These are phyloP conservation scores for Globicephala melas DNA, from an alignment of 2,113 vertebrate species.

Conservation along the genomic window DNA sequence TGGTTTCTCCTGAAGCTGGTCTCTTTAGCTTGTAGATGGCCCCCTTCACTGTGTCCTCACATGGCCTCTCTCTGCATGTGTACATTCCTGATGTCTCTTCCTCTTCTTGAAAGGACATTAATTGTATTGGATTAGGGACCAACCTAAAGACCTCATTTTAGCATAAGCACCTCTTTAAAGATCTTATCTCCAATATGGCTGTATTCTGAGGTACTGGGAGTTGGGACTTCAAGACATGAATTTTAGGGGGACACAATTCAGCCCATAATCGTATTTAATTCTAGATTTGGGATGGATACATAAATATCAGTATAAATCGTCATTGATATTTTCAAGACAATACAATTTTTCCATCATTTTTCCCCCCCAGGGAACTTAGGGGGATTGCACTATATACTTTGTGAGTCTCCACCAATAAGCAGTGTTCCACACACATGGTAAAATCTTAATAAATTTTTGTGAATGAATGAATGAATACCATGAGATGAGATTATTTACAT, in stretches of 20 bases:
- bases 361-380: not conserved
- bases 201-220: not conserved
- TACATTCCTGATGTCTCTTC: not conserved
- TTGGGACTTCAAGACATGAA: not conserved
- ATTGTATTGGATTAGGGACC: not conserved
- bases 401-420: not conserved
- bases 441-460: not conserved
- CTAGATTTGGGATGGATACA: not conserved
- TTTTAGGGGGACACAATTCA: not conserved
- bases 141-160: not conserved
- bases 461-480: not conserved
- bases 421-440: not conserved
- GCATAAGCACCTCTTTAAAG: not conserved
- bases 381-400: not conserved
- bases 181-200: not conserved
- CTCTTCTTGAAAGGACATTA: not conserved
- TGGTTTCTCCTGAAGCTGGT: not conserved
- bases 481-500: not conserved
- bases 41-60: accelerated
- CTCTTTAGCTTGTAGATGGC: not conserved
- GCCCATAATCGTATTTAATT: not conserved
- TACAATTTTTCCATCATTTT: not conserved
- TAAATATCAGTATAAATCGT: not conserved
- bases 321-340: not conserved
- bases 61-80: too few relatives aligned